phyloP scores from a whole-genome alignment of 2,797 vertebrate genomes.

The Erethizon dorsatum region DNA sequence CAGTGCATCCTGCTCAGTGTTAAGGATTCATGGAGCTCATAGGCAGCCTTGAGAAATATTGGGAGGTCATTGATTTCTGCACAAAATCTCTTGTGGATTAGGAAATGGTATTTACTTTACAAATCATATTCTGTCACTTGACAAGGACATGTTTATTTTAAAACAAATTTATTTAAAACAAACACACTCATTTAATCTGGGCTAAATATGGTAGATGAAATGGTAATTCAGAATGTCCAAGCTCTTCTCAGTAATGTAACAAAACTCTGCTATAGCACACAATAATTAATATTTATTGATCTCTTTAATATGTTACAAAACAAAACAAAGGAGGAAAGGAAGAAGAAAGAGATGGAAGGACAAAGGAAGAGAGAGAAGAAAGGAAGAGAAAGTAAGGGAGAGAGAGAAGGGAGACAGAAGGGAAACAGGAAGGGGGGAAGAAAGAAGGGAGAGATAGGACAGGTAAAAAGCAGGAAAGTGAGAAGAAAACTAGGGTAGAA shows the following conservation, averaged over 20 bases:
- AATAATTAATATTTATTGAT: background rate
- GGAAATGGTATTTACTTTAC: background rate
- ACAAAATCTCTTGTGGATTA: conserved; percentile 8
- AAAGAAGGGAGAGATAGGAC: background rate
- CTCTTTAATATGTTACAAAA: conserved; percentile 21
- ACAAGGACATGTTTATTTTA: background rate
- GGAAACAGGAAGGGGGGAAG: too few relatives aligned
- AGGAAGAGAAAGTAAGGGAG: background rate
- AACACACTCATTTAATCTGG: background rate
- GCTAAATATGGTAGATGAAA: background rate
- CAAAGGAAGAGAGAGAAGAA: background rate
- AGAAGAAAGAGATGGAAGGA: background rate
- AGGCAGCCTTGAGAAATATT: background rate
- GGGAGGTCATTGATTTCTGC: background rate
- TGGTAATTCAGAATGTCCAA: background rate
- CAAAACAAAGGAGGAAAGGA: background rate
- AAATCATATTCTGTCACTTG: background rate
- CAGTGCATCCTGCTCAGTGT: background rate
- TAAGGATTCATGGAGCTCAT: background rate
- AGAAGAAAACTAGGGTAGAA: background rate
- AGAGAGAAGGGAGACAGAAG: background rate
- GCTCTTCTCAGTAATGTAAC: background rate
- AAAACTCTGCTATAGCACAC: background rate
- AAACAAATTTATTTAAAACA: conserved; percentile 31
- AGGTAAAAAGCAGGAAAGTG: too few relatives aligned